These are phyloP conservation scores for Zaprionus tsacasi DNA, from an alignment of 1,140 invertebrate species.

Conservation along the genomic window DNA sequence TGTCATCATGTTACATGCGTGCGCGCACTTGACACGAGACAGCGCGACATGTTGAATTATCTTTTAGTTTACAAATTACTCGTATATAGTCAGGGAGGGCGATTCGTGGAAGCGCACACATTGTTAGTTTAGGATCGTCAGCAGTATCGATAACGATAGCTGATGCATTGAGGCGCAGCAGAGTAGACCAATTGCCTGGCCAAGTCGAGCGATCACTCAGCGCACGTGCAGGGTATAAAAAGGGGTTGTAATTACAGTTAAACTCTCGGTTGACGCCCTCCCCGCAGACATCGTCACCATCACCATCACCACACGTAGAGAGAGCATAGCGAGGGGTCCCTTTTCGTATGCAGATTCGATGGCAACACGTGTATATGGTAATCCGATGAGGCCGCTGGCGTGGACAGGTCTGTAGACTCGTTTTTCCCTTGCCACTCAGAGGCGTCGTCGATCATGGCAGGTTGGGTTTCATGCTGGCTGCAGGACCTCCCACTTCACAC, in stretches of 20 bases:
- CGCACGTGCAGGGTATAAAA: conserved; percentile 73
- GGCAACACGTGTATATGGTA: conserved; percentile 61
- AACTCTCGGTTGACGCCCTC: conserved; percentile 64
- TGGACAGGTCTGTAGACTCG: conserved; percentile 57
- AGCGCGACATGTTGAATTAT: conserved; percentile 56
- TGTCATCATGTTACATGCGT: conserved; percentile 64
- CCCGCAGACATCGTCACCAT: conserved; percentile 24
- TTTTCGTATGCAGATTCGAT: conserved; percentile 65
- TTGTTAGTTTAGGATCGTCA: conserved; percentile 71
- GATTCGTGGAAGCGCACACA: conserved; percentile 55
- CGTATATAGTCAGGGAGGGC: conserved; percentile 57
- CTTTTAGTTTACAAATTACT: conserved; percentile 80
- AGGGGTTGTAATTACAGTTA: conserved; percentile 75
- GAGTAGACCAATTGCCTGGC: conserved; percentile 32
- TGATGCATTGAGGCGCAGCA: not conserved
- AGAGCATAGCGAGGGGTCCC: conserved; percentile 48
- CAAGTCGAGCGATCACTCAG: conserved; percentile 40
- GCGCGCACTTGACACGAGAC: conserved; percentile 72
- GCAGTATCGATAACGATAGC: conserved; percentile 26
- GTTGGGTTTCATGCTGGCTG: conserved; percentile 33
- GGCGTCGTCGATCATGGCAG: conserved; percentile 57
- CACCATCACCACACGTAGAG: conserved; percentile 7
- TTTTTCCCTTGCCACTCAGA: conserved; percentile 41
- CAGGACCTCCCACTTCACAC: conserved; percentile 65
- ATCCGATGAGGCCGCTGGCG: conserved; percentile 56